A percentile compares a stretch with the other conserved stretches of the same genome.
Evolutionary conservation across 2,888 invertebrate species (phyloP).

Genomic region (Flabesymbios commensalis): DNA sequence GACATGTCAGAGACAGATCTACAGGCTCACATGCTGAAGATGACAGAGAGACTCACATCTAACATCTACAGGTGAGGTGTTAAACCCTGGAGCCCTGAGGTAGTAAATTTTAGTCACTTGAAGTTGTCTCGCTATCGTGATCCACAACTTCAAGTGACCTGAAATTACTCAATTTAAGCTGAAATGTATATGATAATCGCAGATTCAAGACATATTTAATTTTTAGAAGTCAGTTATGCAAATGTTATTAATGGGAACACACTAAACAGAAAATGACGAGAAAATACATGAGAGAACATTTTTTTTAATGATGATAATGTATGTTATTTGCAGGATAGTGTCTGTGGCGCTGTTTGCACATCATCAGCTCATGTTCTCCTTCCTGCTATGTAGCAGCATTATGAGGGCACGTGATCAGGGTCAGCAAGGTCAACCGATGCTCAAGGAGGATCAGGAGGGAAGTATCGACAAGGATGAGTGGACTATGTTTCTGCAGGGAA

Average conservation of each 20-base stretch:
- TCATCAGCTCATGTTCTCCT: constrained; percentile 60
- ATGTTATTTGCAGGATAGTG: constrained; percentile 55
- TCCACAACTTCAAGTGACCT: too few relatives aligned
- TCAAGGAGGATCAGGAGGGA: constrained; percentile 16
- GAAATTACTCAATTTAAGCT: too few relatives aligned
- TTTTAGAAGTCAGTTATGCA: too few relatives aligned
- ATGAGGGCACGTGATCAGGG: constrained; percentile 37
- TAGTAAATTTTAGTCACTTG: too few relatives aligned
- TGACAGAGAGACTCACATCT: constrained; percentile 31
- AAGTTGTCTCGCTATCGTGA: too few relatives aligned
- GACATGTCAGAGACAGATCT: constrained; percentile 17
- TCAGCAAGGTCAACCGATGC: not conserved
- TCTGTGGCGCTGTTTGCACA: constrained; percentile 57
- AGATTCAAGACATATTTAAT: too few relatives aligned
- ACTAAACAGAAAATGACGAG: too few relatives aligned
- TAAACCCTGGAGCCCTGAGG: too few relatives aligned
- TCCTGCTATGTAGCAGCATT: constrained; percentile 55
- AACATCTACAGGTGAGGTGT: constrained; percentile 20
- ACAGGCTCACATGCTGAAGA: constrained; percentile 45
- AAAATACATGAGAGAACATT: too few relatives aligned
- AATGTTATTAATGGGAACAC: too few relatives aligned
- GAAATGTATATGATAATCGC: too few relatives aligned
- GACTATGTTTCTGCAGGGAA: constrained; percentile 56
- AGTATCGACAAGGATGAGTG: constrained; percentile 49
- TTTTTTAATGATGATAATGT: constrained; percentile 37